These are phyloP conservation scores for Bombus pyrosoma DNA, from an alignment of 1,140 invertebrate genomes.

Conservation along the genomic window DNA sequence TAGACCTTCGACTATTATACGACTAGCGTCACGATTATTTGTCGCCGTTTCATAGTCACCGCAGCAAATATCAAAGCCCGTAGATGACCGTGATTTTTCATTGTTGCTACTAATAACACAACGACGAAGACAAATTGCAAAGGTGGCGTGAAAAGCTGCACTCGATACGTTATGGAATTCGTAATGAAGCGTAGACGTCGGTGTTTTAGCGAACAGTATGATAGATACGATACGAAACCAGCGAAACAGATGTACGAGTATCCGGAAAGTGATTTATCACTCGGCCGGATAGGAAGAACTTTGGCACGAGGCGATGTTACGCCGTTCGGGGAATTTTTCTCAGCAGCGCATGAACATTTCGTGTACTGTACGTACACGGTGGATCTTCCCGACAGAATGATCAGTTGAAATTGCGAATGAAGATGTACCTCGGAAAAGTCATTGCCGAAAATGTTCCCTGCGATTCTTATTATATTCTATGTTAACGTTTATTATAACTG, in stretches of 20 bases:
- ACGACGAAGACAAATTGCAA: constrained; percentile 17
- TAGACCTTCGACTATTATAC: no score
- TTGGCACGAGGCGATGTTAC: background rate
- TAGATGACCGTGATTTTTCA: background rate
- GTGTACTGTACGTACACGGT: background rate
- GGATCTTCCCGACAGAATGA: background rate
- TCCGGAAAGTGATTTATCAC: constrained; percentile 62
- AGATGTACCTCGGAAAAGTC: background rate
- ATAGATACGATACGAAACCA: constrained; percentile 56
- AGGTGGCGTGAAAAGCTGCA: background rate
- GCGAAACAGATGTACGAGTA: constrained; percentile 57
- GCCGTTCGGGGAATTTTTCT: constrained; percentile 44
- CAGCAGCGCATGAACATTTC: background rate
- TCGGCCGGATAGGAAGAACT: constrained; percentile 18
- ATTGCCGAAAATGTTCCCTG: background rate
- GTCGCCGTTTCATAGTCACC: no score
- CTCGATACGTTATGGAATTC: constrained; percentile 34
- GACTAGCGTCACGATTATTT: no score
- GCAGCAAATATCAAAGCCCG: background rate
- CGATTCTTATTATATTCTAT: no score
- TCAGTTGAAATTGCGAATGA: background rate
- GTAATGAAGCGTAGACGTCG: constrained; percentile 32
- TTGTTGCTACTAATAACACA: background rate
- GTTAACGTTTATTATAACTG: no score
- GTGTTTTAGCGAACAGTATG: constrained; percentile 29